A percentile compares a stretch with the other conserved stretches of the same genome.
Evolutionary conservation across 2,797 vertebrate species (phyloP).

Genomic region (Crenuchus spilurus): DNA sequence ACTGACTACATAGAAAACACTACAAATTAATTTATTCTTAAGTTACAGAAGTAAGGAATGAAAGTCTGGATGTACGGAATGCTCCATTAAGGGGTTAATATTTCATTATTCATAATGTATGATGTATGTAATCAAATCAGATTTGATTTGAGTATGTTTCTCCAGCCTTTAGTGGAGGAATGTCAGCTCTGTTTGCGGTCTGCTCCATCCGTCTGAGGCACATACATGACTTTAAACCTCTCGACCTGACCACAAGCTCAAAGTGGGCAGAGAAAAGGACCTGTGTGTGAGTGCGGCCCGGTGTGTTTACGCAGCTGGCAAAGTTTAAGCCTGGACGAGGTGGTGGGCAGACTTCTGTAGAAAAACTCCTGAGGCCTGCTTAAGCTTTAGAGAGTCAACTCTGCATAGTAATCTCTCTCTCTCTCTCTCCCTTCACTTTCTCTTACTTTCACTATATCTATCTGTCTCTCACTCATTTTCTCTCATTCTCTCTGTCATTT

Average conservation of each 20-base stretch:
- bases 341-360: conserved; percentile 72
- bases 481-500: not conserved
- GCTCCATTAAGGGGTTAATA: too few species aligned
- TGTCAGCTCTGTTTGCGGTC: conserved; percentile 50
- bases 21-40: too few species aligned
- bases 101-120: too few species aligned
- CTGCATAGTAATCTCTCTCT: conserved; percentile 54
- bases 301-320: conserved; percentile 84
- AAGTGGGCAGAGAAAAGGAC: conserved; percentile 71
- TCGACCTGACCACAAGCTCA: conserved; percentile 68
- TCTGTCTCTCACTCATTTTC: not conserved
- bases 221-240: conserved; percentile 64
- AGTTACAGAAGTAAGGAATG: too few species aligned
- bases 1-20: too few species aligned
- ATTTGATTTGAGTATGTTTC: conserved; percentile 30
- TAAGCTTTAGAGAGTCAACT: conserved; percentile 70
- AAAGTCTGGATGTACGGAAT: too few species aligned
- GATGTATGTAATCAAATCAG: too few species aligned
- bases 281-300: conserved; percentile 70
- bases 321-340: conserved; percentile 77
- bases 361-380: conserved; percentile 75
- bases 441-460: conserved; percentile 6
- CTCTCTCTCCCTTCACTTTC: not conserved
- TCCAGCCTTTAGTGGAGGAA: conserved; percentile 42
- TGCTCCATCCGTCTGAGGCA: conserved; percentile 52